Base-by-base conservation (phyloP, 1,140 invertebrate species). In the Gryllus bimaculatus region DNA sequence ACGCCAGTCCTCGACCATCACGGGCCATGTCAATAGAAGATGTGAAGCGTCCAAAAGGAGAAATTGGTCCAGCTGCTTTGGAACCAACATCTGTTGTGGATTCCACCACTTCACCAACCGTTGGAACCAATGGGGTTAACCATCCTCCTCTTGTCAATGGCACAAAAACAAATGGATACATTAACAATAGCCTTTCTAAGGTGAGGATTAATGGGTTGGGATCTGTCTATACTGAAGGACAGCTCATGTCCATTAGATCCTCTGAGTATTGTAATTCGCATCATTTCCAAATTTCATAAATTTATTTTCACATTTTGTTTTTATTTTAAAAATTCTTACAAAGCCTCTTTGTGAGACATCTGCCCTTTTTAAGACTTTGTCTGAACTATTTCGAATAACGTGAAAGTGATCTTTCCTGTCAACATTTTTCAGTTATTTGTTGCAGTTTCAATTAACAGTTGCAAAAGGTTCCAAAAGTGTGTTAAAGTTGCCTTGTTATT, bases 21-120 rank as follows among this genome's bases (percentile, higher is more conserved):
- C 54, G 78, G 21, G 78, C 78, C 12, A 47, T 78, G 10, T 79
- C 79, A 10, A 39, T 49, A 48, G 79, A 79, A 15, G 76, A 76
- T 47, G 26, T 77, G 8, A 76, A 54, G 21, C 73, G 26, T 5
- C 54, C 54, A 10, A 66, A 66, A 66, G 54, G 54, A 66, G 54
- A 13, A 13, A 66, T 66, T 66, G 54, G 54, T 13, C 54, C 54
- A 13, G 54, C 54, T 13, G 54, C 10, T 10, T 13, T 66, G 54
- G 54, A 66, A 66, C 54, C 54, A 13, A 66, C 54, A 13, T 13
- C 54, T 66, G 54, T 66, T 13, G 54, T 66, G 54, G 54, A 66
- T 66, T 10, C 54, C 10, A 66, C 18, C 54, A 10, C 54, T 66
- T 7, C 18, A 13, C 54, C 54, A 66, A 13, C 54, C 10, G 7